A percentile compares a stretch with the other conserved stretches of the same genome.
These are phyloP conservation scores for Daubentonia madagascariensis DNA, from an alignment of 2,113 vertebrate species.

Conservation along the genomic window DNA sequence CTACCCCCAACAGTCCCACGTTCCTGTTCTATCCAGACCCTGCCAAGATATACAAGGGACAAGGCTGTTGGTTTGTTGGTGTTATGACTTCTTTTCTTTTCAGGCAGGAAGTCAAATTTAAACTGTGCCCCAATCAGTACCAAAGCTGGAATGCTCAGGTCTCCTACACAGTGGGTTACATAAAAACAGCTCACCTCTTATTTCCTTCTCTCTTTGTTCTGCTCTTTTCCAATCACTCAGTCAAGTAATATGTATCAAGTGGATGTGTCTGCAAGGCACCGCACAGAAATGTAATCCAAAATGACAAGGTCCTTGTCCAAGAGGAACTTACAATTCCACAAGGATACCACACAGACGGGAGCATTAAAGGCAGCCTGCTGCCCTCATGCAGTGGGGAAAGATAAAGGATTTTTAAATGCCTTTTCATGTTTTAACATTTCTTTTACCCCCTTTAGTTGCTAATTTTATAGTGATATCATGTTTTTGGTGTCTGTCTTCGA, in stretches of 20 bases:
- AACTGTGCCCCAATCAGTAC: conserved; percentile 2
- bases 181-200: conserved; percentile 18
- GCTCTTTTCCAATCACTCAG: conserved; percentile 29
- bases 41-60: background rate
- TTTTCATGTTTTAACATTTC: background rate
- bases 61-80: background rate
- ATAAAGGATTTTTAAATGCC: background rate
- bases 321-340: background rate
- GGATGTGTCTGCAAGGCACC: background rate
- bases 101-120: conserved; percentile 25
- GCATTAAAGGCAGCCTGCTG: conserved; percentile 2
- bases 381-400: background rate
- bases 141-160: background rate
- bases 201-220: conserved; percentile 20
- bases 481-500: background rate
- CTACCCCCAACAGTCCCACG: background rate
- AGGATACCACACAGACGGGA: background rate
- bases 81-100: conserved; percentile 8
- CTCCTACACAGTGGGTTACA: background rate
- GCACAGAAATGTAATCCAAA: background rate
- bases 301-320: conserved; percentile 24
- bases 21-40: background rate
- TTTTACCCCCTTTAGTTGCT: background rate
- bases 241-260: conserved; percentile 26
- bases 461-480: background rate